Evolutionary conservation across 2,113 vertebrate genomes (phyloP).

Genomic region (Condylura cristata): DNA sequence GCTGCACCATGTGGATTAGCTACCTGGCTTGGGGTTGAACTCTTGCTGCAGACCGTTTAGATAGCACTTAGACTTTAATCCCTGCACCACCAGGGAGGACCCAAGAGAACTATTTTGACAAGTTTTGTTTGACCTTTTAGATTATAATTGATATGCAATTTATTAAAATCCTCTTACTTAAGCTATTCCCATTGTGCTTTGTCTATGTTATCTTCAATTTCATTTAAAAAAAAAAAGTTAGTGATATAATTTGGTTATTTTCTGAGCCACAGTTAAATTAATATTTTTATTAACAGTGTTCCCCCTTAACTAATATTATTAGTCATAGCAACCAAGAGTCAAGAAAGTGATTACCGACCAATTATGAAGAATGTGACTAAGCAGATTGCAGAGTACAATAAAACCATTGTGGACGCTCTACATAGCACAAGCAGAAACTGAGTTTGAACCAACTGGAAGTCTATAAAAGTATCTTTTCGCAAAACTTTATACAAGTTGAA

Average conservation of each 20-base stretch:
- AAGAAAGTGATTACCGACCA: slow-evolving; percentile 94
- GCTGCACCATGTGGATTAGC: too few species aligned
- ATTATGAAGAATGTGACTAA: slow-evolving; percentile 90
- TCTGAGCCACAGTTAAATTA: slow-evolving; percentile 63
- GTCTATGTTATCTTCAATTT: slow-evolving; percentile 50
- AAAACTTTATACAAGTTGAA: background rate
- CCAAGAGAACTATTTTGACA: background rate
- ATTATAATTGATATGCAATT: slow-evolving; percentile 24
- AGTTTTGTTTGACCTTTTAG: slow-evolving; percentile 32
- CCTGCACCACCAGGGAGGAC: too few species aligned
- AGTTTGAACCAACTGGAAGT: slow-evolving; percentile 65
- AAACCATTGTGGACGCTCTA: slow-evolving; percentile 89
- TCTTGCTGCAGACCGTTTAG: too few species aligned
- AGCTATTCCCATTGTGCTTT: slow-evolving; percentile 10
- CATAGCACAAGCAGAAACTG: slow-evolving; percentile 89
- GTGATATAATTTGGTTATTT: slow-evolving; percentile 40
- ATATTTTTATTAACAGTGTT: slow-evolving; percentile 72
- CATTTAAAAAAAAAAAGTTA: slow-evolving; percentile 33
- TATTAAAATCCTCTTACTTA: slow-evolving; percentile 30
- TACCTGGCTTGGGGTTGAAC: too few species aligned
- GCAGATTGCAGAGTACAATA: slow-evolving; percentile 93
- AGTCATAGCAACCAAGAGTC: slow-evolving; percentile 96
- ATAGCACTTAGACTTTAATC: too few species aligned
- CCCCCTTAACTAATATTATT: slow-evolving; percentile 85
- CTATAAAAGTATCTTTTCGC: background rate